Evolutionary conservation across 2,797 vertebrate genomes (phyloP).

Genomic region (Podargus strigoides): DNA sequence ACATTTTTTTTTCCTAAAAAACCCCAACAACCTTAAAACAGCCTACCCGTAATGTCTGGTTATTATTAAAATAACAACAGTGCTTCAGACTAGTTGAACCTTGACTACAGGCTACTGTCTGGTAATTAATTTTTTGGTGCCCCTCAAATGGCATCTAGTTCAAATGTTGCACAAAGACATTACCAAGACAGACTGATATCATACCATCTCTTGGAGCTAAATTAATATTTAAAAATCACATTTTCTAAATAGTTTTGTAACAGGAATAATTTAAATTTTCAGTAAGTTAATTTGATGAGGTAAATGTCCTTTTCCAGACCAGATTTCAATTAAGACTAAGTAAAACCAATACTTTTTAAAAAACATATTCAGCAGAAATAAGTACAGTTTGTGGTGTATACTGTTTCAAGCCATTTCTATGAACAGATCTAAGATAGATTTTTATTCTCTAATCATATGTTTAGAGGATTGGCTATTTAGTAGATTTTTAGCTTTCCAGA

Average conservation of each 20-base stretch:
- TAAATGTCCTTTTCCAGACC: slow-evolving; percentile 22
- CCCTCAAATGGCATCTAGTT: not conserved
- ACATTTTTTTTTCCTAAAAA: not conserved
- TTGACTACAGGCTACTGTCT: not conserved
- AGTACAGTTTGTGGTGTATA: slow-evolving; percentile 40
- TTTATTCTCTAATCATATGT: slow-evolving; percentile 81
- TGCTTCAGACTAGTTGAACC: not conserved
- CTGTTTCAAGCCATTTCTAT: slow-evolving; percentile 63
- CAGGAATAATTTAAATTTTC: slow-evolving; percentile 51
- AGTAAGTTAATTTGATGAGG: slow-evolving; percentile 52
- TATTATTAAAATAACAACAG: not conserved
- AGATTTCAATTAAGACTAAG: slow-evolving; percentile 38
- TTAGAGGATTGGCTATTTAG: slow-evolving; percentile 71
- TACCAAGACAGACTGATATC: not conserved
- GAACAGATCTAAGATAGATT: slow-evolving; percentile 68
- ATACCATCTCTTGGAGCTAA: slow-evolving; percentile 13
- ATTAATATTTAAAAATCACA: slow-evolving; percentile 39
- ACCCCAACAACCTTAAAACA: not conserved
- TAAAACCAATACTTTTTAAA: slow-evolving; percentile 27
- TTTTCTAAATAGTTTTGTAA: slow-evolving; percentile 32
- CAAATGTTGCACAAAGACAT: not conserved
- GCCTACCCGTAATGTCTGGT: not conserved
- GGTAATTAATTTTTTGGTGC: slow-evolving; percentile 10
- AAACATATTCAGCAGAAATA: slow-evolving; percentile 5
- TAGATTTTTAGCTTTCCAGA: slow-evolving; percentile 76